Conservation (phyloP, 2,888 invertebrate genomes). For the Apodemia duryi region DNA sequence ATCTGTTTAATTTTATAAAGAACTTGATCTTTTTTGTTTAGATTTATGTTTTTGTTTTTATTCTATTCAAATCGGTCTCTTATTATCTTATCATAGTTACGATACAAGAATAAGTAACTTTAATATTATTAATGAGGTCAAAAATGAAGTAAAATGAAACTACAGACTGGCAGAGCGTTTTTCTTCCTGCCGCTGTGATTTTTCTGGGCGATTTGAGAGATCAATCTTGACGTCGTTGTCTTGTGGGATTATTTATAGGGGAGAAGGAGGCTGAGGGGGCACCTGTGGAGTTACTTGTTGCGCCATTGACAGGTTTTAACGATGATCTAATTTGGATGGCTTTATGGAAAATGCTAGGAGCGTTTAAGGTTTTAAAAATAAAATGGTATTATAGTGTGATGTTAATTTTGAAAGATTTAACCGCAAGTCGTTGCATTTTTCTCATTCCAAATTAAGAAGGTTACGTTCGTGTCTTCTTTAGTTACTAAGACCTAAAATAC, state of each 20-base stretch:
- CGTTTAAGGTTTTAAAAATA: background rate
- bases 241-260: conserved; percentile 49
- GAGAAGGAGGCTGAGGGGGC: conserved; percentile 25
- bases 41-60: too few species aligned
- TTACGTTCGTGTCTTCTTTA: too few species aligned
- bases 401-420: too few species aligned
- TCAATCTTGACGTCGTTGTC: conserved; percentile 53
- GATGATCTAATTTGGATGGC: conserved; percentile 20
- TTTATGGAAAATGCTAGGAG: background rate
- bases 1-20: too few species aligned
- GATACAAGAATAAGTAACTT: background rate
- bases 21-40: too few species aligned
- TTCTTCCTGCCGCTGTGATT: conserved; percentile 9
- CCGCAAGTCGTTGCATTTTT: too few species aligned
- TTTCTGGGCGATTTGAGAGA: conserved; percentile 32
- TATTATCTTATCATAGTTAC: too few species aligned
- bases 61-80: too few species aligned
- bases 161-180: conserved; percentile 1
- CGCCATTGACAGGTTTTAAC: conserved; percentile 24
- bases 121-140: background rate
- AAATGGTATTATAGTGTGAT: background rate
- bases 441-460: too few species aligned
- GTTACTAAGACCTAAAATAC: too few species aligned
- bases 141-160: background rate
- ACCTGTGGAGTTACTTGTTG: conserved; percentile 49